These are phyloP conservation scores for Carlito syrichta DNA, from an alignment of 2,113 vertebrate genomes.

Conservation along the genomic window DNA sequence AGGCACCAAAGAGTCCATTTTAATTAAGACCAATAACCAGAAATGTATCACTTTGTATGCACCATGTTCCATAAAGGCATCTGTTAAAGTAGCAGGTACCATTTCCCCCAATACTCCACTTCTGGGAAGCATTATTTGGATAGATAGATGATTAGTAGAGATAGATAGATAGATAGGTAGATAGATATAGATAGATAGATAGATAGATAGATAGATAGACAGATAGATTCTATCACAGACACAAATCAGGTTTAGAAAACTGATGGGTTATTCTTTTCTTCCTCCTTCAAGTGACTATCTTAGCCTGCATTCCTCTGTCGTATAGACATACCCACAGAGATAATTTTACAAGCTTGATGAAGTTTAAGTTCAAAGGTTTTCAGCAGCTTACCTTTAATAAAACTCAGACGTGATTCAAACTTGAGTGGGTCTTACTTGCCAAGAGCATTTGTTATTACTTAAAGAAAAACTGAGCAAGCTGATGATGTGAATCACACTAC, in stretches of 20 bases:
- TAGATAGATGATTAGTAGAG: neutral
- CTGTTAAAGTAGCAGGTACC: too few species aligned
- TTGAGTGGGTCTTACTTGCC: neutral
- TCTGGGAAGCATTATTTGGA: neutral
- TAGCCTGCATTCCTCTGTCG: neutral
- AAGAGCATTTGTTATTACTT: slow-evolving; percentile 30
- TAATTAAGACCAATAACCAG: neutral
- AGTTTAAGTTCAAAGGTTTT: slow-evolving; percentile 24
- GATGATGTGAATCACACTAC: neutral
- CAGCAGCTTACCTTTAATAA: slow-evolving; percentile 20
- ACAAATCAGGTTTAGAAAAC: neutral
- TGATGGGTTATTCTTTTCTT: neutral
- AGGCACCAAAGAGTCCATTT: neutral
- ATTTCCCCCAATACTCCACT: too few species aligned
- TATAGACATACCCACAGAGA: neutral
- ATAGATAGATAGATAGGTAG: neutral
- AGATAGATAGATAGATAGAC: neutral
- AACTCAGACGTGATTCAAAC: slow-evolving; percentile 15
- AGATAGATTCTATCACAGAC: neutral
- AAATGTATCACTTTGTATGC: neutral
- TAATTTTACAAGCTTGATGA: neutral
- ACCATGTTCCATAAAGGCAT: neutral
- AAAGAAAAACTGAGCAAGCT: slow-evolving; percentile 29
- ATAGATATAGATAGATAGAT: neutral
- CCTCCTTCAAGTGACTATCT: neutral